Evolutionary conservation across 2,113 vertebrate genomes (phyloP), one percentile per base, ranked within the genome.

Genomic region (Ptyas mucosa): DNA sequence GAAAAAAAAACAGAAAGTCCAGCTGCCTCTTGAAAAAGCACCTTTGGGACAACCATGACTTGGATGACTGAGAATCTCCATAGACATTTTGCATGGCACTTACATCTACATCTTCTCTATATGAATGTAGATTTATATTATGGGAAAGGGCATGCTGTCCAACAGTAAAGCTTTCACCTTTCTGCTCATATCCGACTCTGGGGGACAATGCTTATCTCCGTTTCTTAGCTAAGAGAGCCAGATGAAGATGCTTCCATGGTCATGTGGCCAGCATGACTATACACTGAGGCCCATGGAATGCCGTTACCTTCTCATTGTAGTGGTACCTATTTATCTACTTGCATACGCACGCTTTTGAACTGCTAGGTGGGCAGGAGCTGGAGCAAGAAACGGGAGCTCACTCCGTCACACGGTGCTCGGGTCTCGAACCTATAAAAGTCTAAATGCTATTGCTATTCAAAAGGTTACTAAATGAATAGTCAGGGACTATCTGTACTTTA

Each of bases 391-490:
- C 1, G 8, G 55, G 57, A 24, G 2, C 23, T 58, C 57, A 58
- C 23, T 8, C 57, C 8, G 2, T 58, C 1, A 0, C 2, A 2
- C 1, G 8, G 8, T 0, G 8, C 23, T 58, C 0, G 8, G 23
- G 8, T 58, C 57, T 58, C 2, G 8, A 58, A 58, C 57, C 23
- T 23, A 57, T 23, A 57, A 8, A 57, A 57, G 20, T 57, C 55
- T 23, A 64, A 64, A 29, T 29, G 26, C 61, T 64, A 64, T 64
- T n/a, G 61, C 8, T 11, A 64, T 64, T 64, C 11, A n/a, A 64
- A n/a, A 34, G 29, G 64, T 69, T 69, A 34, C 12, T 69, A 34
- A 15, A 69, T 6, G 14, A 69, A 69, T 15, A 1, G 5, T 34
- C 29, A 69, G n/a, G 61, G 26, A n/a, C 11, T 15, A 34, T 69